These are phyloP conservation scores for Rhabdornis inornatus DNA, from an alignment of 2,113 vertebrate genomes.

Conservation along the genomic window DNA sequence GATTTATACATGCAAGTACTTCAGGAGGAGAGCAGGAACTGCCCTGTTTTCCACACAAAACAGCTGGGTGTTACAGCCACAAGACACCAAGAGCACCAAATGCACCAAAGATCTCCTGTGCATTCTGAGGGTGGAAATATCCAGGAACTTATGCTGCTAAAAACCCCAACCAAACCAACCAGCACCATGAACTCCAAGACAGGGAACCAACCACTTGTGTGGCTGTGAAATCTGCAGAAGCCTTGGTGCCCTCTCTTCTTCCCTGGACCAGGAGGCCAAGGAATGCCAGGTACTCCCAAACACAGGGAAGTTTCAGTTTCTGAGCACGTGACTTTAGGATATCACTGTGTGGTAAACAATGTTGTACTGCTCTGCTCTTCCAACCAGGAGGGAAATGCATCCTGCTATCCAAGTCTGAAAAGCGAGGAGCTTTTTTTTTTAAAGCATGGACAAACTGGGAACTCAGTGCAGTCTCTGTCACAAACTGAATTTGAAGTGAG, in stretches of 20 bases:
- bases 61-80: background rate
- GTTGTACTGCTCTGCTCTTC: background rate
- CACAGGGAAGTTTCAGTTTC: background rate
- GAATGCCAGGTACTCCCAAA: background rate
- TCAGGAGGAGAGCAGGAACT: background rate
- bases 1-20: background rate
- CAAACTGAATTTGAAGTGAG: rapidly evolving
- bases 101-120: background rate
- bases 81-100: background rate
- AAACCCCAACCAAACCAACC: background rate
- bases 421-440: background rate
- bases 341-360: background rate
- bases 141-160: background rate
- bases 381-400: rapidly evolving
- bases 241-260: background rate
- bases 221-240: background rate
- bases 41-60: background rate
- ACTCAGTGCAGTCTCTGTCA: background rate
- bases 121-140: background rate
- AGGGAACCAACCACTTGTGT: rapidly evolving
- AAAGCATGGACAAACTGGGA: background rate
- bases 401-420: background rate
- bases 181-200: background rate
- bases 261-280: background rate
- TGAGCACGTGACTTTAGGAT: background rate